Evolutionary conservation across 2,888 invertebrate species (phyloP).

Genomic region (Diogma glabrata): DNA sequence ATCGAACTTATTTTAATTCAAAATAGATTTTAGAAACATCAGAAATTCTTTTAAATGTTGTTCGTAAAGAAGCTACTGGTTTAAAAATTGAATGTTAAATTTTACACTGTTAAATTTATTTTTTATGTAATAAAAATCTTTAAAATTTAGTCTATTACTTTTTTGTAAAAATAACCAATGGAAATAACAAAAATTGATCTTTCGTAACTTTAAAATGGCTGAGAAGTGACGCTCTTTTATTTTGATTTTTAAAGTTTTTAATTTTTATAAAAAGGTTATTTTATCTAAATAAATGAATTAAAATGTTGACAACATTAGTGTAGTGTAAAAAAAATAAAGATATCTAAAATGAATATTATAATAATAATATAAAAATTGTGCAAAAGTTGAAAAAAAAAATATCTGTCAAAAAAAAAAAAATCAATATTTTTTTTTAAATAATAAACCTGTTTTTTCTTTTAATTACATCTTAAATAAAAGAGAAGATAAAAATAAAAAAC

Average conservation of each 20-base stretch:
- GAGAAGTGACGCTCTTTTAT: constrained; percentile 4
- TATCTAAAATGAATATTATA: no score
- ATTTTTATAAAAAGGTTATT: no score
- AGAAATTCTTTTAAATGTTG: constrained; percentile 3
- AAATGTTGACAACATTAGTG: no score
- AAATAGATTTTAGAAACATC: constrained; percentile 4
- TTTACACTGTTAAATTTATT: no score
- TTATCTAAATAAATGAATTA: no score
- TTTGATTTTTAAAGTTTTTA: no score
- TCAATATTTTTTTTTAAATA: neutral
- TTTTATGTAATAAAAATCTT: no score
- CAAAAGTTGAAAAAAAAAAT: neutral
- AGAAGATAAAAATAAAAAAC: neutral
- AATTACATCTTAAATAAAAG: constrained; percentile 7
- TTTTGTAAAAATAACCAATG: neutral
- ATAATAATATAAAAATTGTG: neutral
- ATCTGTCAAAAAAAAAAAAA: constrained; percentile 8
- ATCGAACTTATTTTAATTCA: neutral
- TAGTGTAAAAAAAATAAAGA: no score
- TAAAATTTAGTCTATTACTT: constrained; percentile 3
- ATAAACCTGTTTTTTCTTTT: constrained; percentile 8
- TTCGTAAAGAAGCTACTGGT: neutral
- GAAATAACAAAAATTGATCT: constrained; percentile 1
- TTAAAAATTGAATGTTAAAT: neutral
- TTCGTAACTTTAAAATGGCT: constrained; percentile 7